Conservation (phyloP, 2,888 invertebrate species). For the Acrocera orbiculus region DNA sequence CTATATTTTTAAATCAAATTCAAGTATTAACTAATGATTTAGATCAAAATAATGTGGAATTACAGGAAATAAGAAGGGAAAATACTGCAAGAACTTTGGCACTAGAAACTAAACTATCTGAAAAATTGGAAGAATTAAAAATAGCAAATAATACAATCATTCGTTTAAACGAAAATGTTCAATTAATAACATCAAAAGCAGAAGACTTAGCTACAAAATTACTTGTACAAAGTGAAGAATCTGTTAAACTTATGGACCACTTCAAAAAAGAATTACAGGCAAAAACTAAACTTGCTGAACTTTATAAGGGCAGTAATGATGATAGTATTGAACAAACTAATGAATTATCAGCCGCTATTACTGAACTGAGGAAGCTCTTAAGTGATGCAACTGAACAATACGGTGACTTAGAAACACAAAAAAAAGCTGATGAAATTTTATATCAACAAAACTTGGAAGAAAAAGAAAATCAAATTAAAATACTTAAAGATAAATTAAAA, state of each 20-base stretch:
- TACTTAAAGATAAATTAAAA: slow-evolving; percentile 59
- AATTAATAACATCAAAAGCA: slow-evolving; percentile 45
- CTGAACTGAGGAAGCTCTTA: slow-evolving; percentile 55
- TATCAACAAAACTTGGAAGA: slow-evolving; percentile 49
- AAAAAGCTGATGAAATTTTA: slow-evolving; percentile 42
- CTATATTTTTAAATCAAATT: slow-evolving; percentile 59
- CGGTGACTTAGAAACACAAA: slow-evolving; percentile 58
- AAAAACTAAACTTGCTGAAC: slow-evolving; percentile 64
- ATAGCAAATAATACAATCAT: slow-evolving; percentile 50
- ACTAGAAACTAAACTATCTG: slow-evolving; percentile 56
- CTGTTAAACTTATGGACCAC: slow-evolving; percentile 50
- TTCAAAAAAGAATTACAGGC: slow-evolving; percentile 67
- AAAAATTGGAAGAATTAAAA: slow-evolving; percentile 62
- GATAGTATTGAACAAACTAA: slow-evolving; percentile 61
- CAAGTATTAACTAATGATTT: slow-evolving; percentile 62
- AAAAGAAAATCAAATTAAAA: slow-evolving; percentile 49
- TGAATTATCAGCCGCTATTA: slow-evolving; percentile 58
- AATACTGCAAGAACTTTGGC: slow-evolving; percentile 44
- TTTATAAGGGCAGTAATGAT: slow-evolving; percentile 66
- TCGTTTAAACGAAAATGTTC: slow-evolving; percentile 50
- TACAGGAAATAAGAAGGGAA: slow-evolving; percentile 59
- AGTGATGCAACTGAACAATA: slow-evolving; percentile 66
- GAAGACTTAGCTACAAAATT: slow-evolving; percentile 53
- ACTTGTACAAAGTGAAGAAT: slow-evolving; percentile 51
- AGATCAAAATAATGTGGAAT: slow-evolving; percentile 56